phyloP scores from a whole-genome alignment of 2,888 invertebrate genomes.

The Protodeltote pygarga region DNA sequence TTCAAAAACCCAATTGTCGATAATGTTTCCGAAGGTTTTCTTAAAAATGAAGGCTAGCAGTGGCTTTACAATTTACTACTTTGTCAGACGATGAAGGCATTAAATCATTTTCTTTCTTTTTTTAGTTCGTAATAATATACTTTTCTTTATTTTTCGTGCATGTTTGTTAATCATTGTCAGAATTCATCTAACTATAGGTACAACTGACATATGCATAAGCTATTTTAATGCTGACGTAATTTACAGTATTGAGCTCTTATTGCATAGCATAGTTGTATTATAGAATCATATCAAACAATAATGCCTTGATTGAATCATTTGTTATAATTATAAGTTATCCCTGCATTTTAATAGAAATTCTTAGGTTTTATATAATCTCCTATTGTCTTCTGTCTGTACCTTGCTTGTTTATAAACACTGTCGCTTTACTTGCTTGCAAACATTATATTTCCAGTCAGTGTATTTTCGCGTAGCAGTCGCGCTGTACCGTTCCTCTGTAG shows the following conservation, averaged over 20 bases:
- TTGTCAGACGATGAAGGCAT: too few relatives aligned
- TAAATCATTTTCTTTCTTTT: too few relatives aligned
- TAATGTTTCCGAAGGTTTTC: too few relatives aligned
- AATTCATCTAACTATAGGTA: too few relatives aligned
- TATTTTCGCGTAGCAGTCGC: slow-evolving; percentile 60
- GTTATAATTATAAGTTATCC: slow-evolving; percentile 20
- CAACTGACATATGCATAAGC: too few relatives aligned
- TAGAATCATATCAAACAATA: slow-evolving; percentile 20
- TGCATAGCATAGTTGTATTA: neutral
- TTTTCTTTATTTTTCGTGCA: too few relatives aligned
- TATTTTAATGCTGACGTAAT: neutral
- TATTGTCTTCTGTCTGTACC: slow-evolving; percentile 67
- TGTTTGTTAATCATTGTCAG: too few relatives aligned
- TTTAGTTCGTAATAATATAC: too few relatives aligned
- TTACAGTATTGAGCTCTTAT: neutral
- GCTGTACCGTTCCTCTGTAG: slow-evolving; percentile 59
- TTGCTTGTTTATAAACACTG: slow-evolving; percentile 73
- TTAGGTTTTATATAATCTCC: slow-evolving; percentile 43
- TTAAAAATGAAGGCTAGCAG: too few relatives aligned
- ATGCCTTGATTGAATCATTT: slow-evolving; percentile 14
- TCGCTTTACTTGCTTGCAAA: slow-evolving; percentile 68
- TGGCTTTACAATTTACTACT: too few relatives aligned
- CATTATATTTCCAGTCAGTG: slow-evolving; percentile 62
- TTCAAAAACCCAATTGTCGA: too few relatives aligned
- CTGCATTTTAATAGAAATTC: slow-evolving; percentile 45